A percentile compares a stretch with the other conserved stretches of the same genome.
phyloP scores from a whole-genome alignment of 2,113 vertebrate genomes.

The Setophaga kirtlandii region DNA sequence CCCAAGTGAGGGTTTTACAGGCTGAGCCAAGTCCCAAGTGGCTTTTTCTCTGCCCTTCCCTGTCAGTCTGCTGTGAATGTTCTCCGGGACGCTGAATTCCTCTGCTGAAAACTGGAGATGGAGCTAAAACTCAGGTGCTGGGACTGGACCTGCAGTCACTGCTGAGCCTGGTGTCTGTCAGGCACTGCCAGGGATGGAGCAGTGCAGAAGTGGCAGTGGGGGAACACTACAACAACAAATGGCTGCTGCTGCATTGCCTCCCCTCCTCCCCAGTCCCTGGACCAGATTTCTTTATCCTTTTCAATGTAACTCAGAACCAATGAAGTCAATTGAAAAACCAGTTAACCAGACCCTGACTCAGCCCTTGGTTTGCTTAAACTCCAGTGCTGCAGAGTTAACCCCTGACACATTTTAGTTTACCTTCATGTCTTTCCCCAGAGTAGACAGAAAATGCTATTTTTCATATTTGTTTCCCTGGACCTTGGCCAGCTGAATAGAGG shows the following conservation, averaged over 20 bases:
- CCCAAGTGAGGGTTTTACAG: background rate
- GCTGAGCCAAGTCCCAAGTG: background rate
- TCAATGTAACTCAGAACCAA: background rate
- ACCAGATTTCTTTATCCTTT: background rate
- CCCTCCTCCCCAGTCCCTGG: background rate
- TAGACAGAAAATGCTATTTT: background rate
- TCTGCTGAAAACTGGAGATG: background rate
- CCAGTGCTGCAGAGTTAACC: background rate
- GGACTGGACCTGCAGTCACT: background rate
- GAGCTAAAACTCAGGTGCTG: background rate
- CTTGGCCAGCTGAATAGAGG: conserved; percentile 45
- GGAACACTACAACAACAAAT: background rate
- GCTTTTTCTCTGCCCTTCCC: background rate
- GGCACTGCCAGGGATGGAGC: accelerated
- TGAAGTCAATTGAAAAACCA: background rate
- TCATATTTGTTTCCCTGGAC: conserved; percentile 18
- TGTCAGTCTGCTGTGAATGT: background rate
- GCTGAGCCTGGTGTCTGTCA: accelerated
- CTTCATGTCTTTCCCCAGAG: background rate
- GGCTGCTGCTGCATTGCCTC: background rate
- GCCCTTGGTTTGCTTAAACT: background rate
- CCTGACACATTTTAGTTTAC: background rate
- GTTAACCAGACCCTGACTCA: background rate
- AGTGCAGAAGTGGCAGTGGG: background rate
- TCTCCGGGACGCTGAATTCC: background rate